Percentiles rank a stretch among this genome's conserved stretches.
Conservation (phyloP, 1,140 invertebrate species). For the Zaprionus lachaisei region DNA sequence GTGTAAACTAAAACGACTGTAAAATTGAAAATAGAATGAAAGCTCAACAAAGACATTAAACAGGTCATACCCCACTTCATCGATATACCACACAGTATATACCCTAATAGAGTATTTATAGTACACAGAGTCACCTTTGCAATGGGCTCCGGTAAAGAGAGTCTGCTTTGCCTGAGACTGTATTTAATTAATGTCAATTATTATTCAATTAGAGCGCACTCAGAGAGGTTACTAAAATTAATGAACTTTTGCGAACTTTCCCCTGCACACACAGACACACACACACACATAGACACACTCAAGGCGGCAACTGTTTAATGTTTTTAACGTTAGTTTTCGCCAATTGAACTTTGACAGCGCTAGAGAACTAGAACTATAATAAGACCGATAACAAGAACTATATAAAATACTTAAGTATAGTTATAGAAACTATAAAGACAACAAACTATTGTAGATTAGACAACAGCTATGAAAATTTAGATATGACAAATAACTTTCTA, state of each 20-base stretch:
- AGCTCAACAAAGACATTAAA: no score
- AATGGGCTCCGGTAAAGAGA: not conserved
- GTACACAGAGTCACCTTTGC: conserved; percentile 42
- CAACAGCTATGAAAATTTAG: not conserved
- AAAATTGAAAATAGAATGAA: no score
- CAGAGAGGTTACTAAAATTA: conserved; percentile 63
- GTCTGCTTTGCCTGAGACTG: not conserved
- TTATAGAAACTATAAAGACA: not conserved
- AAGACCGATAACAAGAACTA: not conserved
- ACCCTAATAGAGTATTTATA: no score
- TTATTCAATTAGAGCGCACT: conserved; percentile 73
- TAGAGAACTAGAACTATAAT: not conserved
- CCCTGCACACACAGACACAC: not conserved
- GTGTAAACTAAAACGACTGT: not conserved
- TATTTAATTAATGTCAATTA: conserved; percentile 79
- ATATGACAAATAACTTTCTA: not conserved
- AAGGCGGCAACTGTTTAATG: conserved; percentile 38
- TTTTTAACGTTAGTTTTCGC: conserved; percentile 7
- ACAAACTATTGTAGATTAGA: no score
- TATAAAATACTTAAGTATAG: not conserved
- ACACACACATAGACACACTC: not conserved
- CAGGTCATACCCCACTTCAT: no score
- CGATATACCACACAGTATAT: no score
- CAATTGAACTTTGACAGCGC: conserved; percentile 32
- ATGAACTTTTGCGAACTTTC: conserved; percentile 56